Base-by-base conservation (phyloP, 2,113 vertebrate genomes). In the Morone saxatilis region DNA sequence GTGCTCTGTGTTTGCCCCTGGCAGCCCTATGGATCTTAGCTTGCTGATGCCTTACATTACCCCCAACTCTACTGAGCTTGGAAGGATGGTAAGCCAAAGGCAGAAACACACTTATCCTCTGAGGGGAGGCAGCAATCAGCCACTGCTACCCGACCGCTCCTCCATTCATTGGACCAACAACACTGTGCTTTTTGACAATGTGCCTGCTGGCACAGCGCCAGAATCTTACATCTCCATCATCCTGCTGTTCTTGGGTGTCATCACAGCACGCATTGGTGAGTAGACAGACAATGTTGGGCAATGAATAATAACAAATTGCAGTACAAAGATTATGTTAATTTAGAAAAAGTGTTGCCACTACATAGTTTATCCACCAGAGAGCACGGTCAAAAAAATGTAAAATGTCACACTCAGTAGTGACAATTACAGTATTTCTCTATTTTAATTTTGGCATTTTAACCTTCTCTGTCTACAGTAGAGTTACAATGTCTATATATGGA, bases 141-240 rank as follows among this genome's bases (percentile, higher is more conserved):
- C 95, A 10, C 89, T 97, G 80, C 91, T 97, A 40, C 95, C 94
- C 0, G 95, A 96, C 79, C 88, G 88, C 53, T 96, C 94, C 41
- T 96, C 96, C 78, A 95, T 96, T 80, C 95, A 97, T 88, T 96
- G 96, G 96, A 96, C 96, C 91, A 96, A 97, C 87, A 97, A 94
- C 87, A 97, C 94, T 1, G 94, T 95, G 79, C 91, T 96, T 47
- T 95, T 95, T 85, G 94, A 96, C 51, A 95, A 95, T 16, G 83
- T 95, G 31, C 95, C 94, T 19, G 88, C 92, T 1, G 91, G 89
- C 5, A 84, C 90, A 10, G 84, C 86, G 1, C 95, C 96, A 0
- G 94, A 97, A 40, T 96, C 95, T 51, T 96, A 95, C 25, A 80
- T 94, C 81, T 96, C 95, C 78, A 95, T 96, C 69, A 95, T 94